Evolutionary conservation across 2,797 vertebrate species (phyloP).

Genomic region (Lacerta viridis): DNA sequence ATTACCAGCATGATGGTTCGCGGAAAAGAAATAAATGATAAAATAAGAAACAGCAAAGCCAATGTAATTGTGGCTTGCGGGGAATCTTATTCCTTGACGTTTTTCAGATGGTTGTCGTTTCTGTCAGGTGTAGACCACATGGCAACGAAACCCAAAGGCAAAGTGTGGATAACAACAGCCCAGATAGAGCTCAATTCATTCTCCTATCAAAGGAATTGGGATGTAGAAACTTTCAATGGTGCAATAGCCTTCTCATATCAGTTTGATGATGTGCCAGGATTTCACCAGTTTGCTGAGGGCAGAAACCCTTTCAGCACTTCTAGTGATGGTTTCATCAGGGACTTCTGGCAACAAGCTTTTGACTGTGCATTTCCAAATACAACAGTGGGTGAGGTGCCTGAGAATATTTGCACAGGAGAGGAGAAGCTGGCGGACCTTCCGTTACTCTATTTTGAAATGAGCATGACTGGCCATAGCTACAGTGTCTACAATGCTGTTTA

Average conservation of each 20-base stretch:
- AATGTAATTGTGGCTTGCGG: not conserved
- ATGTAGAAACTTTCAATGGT: not conserved
- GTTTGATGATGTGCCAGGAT: not conserved
- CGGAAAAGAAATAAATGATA: not conserved
- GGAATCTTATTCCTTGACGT: not conserved
- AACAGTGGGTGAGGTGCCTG: too few relatives aligned
- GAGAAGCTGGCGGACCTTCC: not conserved
- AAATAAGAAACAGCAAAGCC: not conserved
- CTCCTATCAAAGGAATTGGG: not conserved
- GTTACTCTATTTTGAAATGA: not conserved
- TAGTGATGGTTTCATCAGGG: not conserved
- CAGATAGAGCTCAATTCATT: not conserved
- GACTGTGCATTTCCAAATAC: not conserved
- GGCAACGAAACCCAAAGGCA: not conserved
- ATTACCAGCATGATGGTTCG: not conserved
- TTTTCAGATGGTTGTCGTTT: not conserved
- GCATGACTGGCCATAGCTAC: not conserved
- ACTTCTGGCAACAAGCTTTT: conserved; percentile 3
- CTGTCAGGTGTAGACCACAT: not conserved
- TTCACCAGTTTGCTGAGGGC: not conserved
- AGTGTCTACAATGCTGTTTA: not conserved
- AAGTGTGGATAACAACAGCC: not conserved
- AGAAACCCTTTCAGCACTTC: not conserved
- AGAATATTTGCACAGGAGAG: not conserved
- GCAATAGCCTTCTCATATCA: not conserved